phyloP scores from a whole-genome alignment of 2,888 invertebrate species.

The Machimus rusticus region DNA sequence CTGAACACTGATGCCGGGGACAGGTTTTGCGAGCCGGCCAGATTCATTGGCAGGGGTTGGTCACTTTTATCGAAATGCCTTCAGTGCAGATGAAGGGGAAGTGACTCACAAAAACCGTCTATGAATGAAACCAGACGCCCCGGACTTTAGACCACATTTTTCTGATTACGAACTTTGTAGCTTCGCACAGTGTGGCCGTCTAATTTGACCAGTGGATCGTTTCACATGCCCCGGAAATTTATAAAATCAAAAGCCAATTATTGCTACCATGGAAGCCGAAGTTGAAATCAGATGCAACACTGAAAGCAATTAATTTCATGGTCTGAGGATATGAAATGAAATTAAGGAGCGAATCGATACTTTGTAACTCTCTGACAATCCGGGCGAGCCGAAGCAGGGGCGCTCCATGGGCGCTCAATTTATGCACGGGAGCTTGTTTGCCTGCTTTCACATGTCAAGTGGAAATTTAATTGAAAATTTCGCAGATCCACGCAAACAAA shows the following conservation, averaged over 20 bases:
- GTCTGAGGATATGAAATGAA: conserved; percentile 32
- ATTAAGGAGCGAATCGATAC: conserved; percentile 33
- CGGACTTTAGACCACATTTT: background rate
- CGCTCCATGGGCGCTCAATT: background rate
- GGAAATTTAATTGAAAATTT: conserved; percentile 38
- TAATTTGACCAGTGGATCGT: background rate
- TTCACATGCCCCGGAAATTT: background rate
- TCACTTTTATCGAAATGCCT: background rate
- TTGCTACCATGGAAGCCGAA: background rate
- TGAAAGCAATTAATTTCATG: conserved; percentile 37
- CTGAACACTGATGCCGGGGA: background rate
- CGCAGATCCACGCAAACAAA: conserved; percentile 5
- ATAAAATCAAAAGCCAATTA: conserved; percentile 24
- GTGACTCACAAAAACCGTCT: background rate
- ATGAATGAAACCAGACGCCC: background rate
- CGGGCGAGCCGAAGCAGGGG: background rate
- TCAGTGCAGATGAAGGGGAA: background rate
- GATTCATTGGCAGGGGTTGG: background rate
- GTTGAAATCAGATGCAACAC: conserved; percentile 26
- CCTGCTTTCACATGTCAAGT: conserved; percentile 36
- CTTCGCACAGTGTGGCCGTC: background rate
- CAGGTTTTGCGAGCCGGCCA: background rate
- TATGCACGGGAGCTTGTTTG: conserved; percentile 28
- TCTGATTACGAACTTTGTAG: background rate
- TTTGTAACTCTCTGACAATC: conserved; percentile 21